Base-by-base conservation (phyloP, 1,140 invertebrate species). In the Notospermus geniculatus region DNA sequence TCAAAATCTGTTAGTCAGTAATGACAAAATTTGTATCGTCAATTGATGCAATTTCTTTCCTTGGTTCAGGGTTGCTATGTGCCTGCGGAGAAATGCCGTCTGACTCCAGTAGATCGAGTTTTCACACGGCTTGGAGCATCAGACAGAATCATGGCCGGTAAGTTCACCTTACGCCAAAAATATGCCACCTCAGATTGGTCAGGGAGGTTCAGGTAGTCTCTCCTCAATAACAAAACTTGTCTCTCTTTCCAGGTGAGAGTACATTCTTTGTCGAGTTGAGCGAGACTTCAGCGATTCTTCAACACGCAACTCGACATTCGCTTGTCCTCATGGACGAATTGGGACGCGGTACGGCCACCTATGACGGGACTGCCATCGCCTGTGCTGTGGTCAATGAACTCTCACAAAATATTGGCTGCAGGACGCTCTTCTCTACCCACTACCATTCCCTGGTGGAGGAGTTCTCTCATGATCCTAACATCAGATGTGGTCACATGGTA, bases 291-390 rank as follows among this genome's bases (percentile, higher is more conserved):
- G 82, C 89, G 1, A 96, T 98, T 69, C 82, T 99, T 1, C 87
- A 89, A 67, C 90, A 97, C 74, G 91, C 93, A 2, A 91, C 91
- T 0, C 72, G 82, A 2, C 86, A 95, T 80, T 97, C 95, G 0
- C 83, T 99, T n/a, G 89, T 98, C 1, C 76, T 99, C 17, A 82
- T 98, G 0, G 96, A 99, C 83, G 96, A 98, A 83, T 82, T 99
- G 19, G 95, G 91, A 53, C 86, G 93, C 64, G 93, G 93, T 27
- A 97, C 93, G 0, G 91, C 92, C 0, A 98, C 95, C 0, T 93
- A 94, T 76, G 95, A 97, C 84, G 95, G 96, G 32, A 94, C 92
- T 29, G 94, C 95, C 0, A 95, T 98, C 68, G 96, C 96, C 0
- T 90, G 87, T 23, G 88, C 92, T 19, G 93, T 97, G 50, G 87